phyloP scores from a whole-genome alignment of 2,888 invertebrate genomes.

The Rhagium mordax region DNA sequence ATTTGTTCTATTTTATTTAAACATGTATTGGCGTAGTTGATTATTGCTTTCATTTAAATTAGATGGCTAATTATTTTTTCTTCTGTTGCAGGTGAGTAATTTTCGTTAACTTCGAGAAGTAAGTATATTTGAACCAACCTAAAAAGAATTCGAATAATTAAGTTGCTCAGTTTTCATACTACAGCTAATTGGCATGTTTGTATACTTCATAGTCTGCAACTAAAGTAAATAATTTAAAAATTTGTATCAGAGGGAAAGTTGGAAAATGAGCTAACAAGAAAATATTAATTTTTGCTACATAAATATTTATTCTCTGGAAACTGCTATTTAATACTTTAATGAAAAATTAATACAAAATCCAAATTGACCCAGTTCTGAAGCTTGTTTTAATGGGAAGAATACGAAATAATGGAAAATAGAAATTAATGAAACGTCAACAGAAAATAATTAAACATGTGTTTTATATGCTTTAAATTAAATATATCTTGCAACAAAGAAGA shows the following conservation, averaged over 20 bases:
- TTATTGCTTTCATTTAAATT: not conserved
- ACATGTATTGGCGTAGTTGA: too few relatives aligned
- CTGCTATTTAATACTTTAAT: conserved; percentile 4
- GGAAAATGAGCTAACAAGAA: not conserved
- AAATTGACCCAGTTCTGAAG: not conserved
- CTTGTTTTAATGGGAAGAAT: not conserved
- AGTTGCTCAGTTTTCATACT: not conserved
- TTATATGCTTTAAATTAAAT: not conserved
- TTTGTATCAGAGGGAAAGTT: not conserved
- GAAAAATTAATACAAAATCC: conserved; percentile 5
- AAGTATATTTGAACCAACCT: not conserved
- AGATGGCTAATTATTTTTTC: not conserved
- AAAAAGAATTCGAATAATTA: conserved; percentile 1
- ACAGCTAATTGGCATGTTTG: not conserved
- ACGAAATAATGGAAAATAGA: not conserved
- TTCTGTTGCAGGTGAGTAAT: conserved; percentile 27
- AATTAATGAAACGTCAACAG: not conserved
- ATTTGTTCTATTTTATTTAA: too few relatives aligned
- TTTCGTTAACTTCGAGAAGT: not conserved
- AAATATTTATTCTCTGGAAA: conserved; percentile 3
- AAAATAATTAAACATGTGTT: not conserved
- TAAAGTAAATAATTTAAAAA: not conserved
- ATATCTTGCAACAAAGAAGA: not conserved
- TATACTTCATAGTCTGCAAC: too few relatives aligned
- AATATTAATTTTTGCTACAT: not conserved